These are phyloP conservation scores for Mesocricetus auratus DNA, from an alignment of 2,113 vertebrate species.

Conservation along the genomic window DNA sequence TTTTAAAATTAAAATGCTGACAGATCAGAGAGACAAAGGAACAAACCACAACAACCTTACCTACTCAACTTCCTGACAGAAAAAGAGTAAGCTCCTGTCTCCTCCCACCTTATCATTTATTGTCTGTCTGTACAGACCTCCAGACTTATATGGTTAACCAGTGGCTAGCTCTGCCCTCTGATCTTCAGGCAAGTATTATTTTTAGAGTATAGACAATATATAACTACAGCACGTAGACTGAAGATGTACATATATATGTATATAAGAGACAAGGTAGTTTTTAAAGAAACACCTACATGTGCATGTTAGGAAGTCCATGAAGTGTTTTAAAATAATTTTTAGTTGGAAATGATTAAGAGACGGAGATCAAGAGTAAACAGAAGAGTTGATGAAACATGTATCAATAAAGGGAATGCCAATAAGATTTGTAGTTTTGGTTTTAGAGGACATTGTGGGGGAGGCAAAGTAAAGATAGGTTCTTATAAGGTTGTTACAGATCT, in stretches of 20 bases:
- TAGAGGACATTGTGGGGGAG: not conserved
- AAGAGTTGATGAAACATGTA: not conserved
- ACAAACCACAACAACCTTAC: too few species aligned
- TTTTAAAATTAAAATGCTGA: not conserved
- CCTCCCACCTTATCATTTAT: too few species aligned
- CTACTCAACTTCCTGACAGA: too few species aligned
- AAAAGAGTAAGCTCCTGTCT: too few species aligned
- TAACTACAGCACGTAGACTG: not conserved
- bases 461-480: not conserved
- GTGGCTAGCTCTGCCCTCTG: too few species aligned
- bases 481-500: not conserved
- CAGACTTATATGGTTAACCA: too few species aligned
- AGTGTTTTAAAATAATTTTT: not conserved
- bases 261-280: not conserved
- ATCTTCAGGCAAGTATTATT: too few species aligned
- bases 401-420: not conserved
- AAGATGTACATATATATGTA: not conserved
- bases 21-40: too few species aligned
- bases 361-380: not conserved
- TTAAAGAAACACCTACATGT: not conserved
- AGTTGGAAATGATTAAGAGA: not conserved
- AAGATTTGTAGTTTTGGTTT: not conserved
- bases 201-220: too few species aligned
- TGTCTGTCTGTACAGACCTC: too few species aligned
- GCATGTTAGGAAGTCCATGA: not conserved